These are phyloP conservation scores for Anastrepha obliqua DNA, from an alignment of 1,140 invertebrate species.

Conservation along the genomic window DNA sequence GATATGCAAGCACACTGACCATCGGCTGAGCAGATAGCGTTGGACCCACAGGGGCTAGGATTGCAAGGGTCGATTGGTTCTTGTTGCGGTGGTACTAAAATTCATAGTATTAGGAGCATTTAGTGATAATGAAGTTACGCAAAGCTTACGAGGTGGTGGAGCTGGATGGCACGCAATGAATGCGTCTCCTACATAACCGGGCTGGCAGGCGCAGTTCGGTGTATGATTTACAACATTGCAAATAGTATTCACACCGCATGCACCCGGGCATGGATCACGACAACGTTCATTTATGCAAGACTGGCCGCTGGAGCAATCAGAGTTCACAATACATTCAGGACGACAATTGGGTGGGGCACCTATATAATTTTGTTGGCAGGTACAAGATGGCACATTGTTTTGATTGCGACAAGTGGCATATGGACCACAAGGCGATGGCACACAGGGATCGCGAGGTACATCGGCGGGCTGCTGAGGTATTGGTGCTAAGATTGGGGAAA, in stretches of 20 bases:
- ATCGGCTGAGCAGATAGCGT: slow-evolving; percentile 83
- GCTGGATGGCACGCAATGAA: slow-evolving; percentile 80
- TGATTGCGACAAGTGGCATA: slow-evolving; percentile 84
- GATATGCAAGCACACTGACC: slow-evolving; percentile 82
- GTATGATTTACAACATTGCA: slow-evolving; percentile 90
- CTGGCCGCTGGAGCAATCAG: slow-evolving; percentile 83
- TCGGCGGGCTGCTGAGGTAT: slow-evolving; percentile 62
- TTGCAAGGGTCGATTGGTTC: slow-evolving; percentile 77
- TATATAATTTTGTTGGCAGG: slow-evolving; percentile 83
- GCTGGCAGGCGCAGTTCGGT: slow-evolving; percentile 84
- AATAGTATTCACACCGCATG: slow-evolving; percentile 86
- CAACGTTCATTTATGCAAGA: slow-evolving; percentile 84
- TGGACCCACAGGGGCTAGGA: slow-evolving; percentile 74
- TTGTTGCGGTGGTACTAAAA: slow-evolving; percentile 69
- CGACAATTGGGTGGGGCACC: slow-evolving; percentile 85
- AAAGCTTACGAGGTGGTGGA: slow-evolving; percentile 71
- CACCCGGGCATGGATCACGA: slow-evolving; percentile 83
- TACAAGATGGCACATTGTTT: slow-evolving; percentile 82
- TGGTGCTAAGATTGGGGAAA: slow-evolving; percentile 65
- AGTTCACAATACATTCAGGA: slow-evolving; percentile 84
- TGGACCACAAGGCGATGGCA: slow-evolving; percentile 86
- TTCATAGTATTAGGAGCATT: neutral
- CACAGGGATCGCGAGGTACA: slow-evolving; percentile 77
- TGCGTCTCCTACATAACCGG: slow-evolving; percentile 86
- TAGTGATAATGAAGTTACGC: too few relatives aligned